phyloP scores from a whole-genome alignment of 2,113 vertebrate species.

The Phoxinus phoxinus region DNA sequence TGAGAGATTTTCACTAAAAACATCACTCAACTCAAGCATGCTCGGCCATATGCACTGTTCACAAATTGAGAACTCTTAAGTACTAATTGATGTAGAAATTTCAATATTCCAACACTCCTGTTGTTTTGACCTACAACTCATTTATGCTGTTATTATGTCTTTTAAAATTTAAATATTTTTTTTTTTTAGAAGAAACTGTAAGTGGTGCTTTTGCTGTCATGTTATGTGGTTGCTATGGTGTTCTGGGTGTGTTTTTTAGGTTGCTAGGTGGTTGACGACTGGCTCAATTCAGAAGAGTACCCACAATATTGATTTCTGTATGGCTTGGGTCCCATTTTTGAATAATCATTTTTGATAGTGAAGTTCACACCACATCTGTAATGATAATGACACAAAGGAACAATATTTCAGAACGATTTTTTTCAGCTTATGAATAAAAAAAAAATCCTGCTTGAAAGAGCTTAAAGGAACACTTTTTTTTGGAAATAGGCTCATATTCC shows the following conservation, averaged over 20 bases:
- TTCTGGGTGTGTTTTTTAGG: background rate
- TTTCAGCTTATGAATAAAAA: too few species aligned
- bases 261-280: background rate
- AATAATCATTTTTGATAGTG: too few species aligned
- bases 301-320: background rate
- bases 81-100: background rate
- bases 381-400: too few species aligned
- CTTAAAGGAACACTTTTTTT: too few species aligned
- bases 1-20: constrained; percentile 23
- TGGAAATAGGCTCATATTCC: too few species aligned
- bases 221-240: background rate
- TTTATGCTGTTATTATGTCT: background rate
- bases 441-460: too few species aligned
- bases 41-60: background rate
- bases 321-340: background rate
- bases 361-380: too few species aligned
- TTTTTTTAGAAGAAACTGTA: background rate
- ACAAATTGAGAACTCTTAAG: background rate
- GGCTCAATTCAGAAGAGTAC: too few species aligned
- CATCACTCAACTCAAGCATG: constrained; percentile 3
- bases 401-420: too few species aligned
- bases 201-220: background rate
- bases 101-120: background rate
- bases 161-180: background rate
- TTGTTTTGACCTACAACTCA: background rate